Evolutionary conservation across 2,113 vertebrate genomes (phyloP).

Genomic region (Xyrauchen texanus): DNA sequence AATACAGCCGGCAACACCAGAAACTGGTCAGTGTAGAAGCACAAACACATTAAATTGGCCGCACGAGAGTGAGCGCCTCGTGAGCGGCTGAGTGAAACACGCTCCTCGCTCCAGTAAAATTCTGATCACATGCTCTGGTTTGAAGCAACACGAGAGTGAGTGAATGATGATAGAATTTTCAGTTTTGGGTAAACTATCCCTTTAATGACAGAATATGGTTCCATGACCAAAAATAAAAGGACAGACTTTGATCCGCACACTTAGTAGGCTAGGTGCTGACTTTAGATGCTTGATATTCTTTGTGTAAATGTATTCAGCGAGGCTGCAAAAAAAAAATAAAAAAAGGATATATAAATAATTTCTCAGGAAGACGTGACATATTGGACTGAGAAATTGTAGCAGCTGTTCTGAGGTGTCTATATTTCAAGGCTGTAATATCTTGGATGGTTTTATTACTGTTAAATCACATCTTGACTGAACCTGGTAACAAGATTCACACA

Average conservation of each 20-base stretch:
- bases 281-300: neutral
- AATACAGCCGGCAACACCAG: too few species aligned
- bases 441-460: conserved; percentile 7
- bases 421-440: conserved; percentile 46
- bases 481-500: neutral
- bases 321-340: neutral
- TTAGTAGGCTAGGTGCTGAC: conserved; percentile 9
- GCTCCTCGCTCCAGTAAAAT: too few species aligned
- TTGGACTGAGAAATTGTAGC: conserved; percentile 43
- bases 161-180: too few species aligned
- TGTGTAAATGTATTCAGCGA: conserved; percentile 34
- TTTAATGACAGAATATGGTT: too few species aligned
- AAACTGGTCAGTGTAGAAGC: too few species aligned
- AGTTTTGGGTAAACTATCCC: too few species aligned
- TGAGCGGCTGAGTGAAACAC: too few species aligned
- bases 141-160: too few species aligned
- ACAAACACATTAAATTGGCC: too few species aligned
- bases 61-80: too few species aligned
- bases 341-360: conserved; percentile 24
- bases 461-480: conserved; percentile 23
- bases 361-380: neutral
- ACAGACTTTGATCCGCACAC: conserved; percentile 6
- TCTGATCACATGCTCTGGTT: neutral
- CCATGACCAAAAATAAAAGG: too few species aligned
- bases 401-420: conserved; percentile 27